Conservation (phyloP, 2,888 invertebrate species). For the Drosophila prolongata region DNA sequence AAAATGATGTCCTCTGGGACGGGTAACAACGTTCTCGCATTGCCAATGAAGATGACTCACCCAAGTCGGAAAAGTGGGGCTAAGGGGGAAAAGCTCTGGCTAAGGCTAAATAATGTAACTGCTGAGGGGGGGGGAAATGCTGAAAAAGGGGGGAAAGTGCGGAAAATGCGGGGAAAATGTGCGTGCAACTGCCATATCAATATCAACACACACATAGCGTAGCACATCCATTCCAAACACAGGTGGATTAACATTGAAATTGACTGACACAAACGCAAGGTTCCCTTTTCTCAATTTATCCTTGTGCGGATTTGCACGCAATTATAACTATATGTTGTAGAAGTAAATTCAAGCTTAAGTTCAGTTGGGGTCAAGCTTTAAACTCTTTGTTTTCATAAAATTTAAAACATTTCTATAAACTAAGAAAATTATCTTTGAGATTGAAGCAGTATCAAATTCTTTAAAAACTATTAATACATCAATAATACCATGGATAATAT, state of each 20-base stretch:
- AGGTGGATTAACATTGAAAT: conserved; percentile 52
- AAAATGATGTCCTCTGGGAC: conserved; percentile 70
- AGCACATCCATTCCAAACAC: conserved; percentile 12
- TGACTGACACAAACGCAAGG: conserved; percentile 39
- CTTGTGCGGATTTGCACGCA: conserved; percentile 19
- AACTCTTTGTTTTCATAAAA: background rate
- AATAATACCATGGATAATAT: too few relatives aligned
- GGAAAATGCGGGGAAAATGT: conserved; percentile 32
- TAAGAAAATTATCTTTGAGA: too few relatives aligned
- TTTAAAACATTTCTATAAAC: too few relatives aligned
- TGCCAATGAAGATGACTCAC: conserved; percentile 63
- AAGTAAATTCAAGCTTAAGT: background rate
- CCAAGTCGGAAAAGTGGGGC: conserved; percentile 5
- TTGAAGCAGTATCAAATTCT: too few relatives aligned
- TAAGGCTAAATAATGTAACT: conserved; percentile 29
- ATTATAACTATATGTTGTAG: background rate
- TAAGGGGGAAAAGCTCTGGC: conserved; percentile 10
- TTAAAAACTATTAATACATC: too few relatives aligned
- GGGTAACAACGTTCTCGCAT: conserved; percentile 48
- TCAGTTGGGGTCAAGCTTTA: background rate
- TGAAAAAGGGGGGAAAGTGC: background rate
- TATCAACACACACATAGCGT: conserved; percentile 52
- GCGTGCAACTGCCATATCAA: conserved; percentile 78
- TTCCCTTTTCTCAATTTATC: conserved; percentile 8
- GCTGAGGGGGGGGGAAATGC: background rate